A percentile compares a stretch with the other conserved stretches of the same genome.
These are phyloP conservation scores for Napeogenes inachia DNA, from an alignment of 2,888 invertebrate species.

Conservation along the genomic window DNA sequence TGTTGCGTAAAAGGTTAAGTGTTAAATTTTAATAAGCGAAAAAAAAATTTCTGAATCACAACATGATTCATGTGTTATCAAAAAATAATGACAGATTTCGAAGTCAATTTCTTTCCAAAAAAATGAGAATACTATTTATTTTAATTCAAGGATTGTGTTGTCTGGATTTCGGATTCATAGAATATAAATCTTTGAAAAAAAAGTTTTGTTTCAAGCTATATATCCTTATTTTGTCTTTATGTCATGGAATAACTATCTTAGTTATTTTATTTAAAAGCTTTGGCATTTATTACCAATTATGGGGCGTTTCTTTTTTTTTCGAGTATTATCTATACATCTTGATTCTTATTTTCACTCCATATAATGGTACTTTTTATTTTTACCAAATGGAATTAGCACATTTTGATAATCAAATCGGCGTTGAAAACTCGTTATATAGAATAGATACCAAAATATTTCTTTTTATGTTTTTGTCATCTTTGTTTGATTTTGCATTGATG, in stretches of 20 bases:
- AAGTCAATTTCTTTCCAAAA: not conserved
- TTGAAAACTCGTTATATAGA: not conserved
- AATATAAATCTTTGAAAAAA: conserved; percentile 2
- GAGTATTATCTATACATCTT: not conserved
- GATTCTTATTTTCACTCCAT: not conserved
- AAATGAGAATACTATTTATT: conserved; percentile 4
- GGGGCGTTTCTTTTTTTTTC: not conserved
- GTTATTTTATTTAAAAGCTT: not conserved
- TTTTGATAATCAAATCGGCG: conserved; percentile 1
- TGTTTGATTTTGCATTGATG: not conserved
- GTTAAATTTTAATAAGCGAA: too few species aligned
- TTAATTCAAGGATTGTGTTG: not conserved
- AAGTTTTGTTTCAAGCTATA: not conserved
- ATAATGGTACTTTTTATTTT: not conserved
- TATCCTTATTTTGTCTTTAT: not conserved
- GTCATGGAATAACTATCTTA: not conserved
- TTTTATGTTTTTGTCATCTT: not conserved
- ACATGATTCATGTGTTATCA: too few species aligned
- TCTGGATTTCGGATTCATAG: conserved; percentile 8
- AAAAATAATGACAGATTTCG: too few species aligned
- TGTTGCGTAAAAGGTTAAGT: too few species aligned
- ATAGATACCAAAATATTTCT: not conserved
- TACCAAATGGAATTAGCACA: not conserved
- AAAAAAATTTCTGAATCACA: too few species aligned
- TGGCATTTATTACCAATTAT: not conserved